Evolutionary conservation across 2,888 invertebrate species (phyloP), one percentile per base, ranked within the genome.

Genomic region (Gymnosoma rotundatum): DNA sequence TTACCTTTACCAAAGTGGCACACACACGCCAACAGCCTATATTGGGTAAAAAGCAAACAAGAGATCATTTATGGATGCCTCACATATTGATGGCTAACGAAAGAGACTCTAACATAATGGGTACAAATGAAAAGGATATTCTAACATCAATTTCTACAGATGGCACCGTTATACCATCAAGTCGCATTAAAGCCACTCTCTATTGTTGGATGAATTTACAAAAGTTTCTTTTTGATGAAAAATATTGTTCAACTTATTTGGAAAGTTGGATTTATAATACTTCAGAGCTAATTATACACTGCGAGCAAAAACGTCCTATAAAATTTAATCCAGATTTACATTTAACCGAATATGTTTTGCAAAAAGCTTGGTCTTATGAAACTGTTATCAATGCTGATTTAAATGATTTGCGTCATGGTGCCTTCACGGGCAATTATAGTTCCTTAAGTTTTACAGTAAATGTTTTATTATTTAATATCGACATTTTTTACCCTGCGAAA

Each of bases 211-310:
- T 97, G 94, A 95, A 97, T 89, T 92, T 97, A 84, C 95, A 96
- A 90, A 97, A 97, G 90, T 97, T 97, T 89, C 97, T 97, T 0
- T 97, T 97, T 88, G 97, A 97, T 89, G 95, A 95, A 76, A 97
- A 97, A 91, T 94, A 94, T 36, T 97, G 97, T 89, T 95, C 96
- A 21, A 94, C 97, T 88, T 94, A 95, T 83, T 94, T 97, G 81
- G 96, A 96, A 91, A 97, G 96, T 90, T 97, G 97, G 97, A 96
- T 96, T 89, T 95, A 97, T 92, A 96, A 96, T 89, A 95, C 95
- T 0, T 95, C 95, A 16, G 95, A 96, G 87, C 93, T 97, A 88
- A 93, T 94, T 16, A 90, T 97, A 21, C 94, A 94, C 90, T 97
- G 97, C 97, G 96, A 96, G 89, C 93, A 94, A 70, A 93, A 94